Evolutionary conservation across 2,888 invertebrate species (phyloP).

Genomic region (Ormyrus pomaceus): DNA sequence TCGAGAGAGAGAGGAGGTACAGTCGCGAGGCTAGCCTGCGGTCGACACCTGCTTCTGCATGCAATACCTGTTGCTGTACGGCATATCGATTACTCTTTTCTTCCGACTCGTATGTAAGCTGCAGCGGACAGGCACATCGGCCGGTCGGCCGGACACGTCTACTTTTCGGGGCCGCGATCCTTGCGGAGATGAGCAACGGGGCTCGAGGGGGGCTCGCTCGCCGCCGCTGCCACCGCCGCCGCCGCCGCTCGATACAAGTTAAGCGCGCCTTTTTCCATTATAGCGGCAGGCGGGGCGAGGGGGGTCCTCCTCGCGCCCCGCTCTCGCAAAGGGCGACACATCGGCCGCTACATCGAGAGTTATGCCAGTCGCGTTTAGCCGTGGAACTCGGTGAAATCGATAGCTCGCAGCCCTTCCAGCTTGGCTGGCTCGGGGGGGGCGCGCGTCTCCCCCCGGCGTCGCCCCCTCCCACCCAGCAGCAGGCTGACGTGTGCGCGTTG

Average conservation of each 20-base stretch:
- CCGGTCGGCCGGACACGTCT: not conserved
- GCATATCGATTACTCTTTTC: constrained; percentile 37
- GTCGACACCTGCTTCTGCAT: constrained; percentile 7
- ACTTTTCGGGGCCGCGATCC: too few relatives aligned
- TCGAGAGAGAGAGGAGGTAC: not conserved
- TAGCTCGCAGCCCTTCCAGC: constrained; percentile 30
- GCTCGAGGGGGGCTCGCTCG: too few relatives aligned
- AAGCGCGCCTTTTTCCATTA: not conserved
- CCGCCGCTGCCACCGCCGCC: not conserved
- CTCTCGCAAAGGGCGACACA: not conserved
- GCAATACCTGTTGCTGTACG: constrained; percentile 52
- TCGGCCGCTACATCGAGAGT: constrained; percentile 24
- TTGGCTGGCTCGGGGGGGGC: not conserved
- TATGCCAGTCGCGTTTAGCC: constrained; percentile 41
- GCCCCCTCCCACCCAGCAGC: not conserved
- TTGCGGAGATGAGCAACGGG: too few relatives aligned
- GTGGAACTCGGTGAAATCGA: constrained; percentile 55
- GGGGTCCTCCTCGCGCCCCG: not conserved
- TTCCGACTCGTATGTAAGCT: not conserved
- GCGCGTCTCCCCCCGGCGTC: not conserved
- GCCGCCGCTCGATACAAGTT: not conserved
- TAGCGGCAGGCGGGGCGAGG: not conserved
- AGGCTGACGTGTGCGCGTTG: constrained; percentile 45
- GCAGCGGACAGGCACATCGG: not conserved
- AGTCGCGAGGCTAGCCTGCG: too few relatives aligned